Evolutionary conservation across 1,140 invertebrate species (phyloP), one percentile per base, ranked within the genome.

Genomic region (Archegozetes longisetosus): DNA sequence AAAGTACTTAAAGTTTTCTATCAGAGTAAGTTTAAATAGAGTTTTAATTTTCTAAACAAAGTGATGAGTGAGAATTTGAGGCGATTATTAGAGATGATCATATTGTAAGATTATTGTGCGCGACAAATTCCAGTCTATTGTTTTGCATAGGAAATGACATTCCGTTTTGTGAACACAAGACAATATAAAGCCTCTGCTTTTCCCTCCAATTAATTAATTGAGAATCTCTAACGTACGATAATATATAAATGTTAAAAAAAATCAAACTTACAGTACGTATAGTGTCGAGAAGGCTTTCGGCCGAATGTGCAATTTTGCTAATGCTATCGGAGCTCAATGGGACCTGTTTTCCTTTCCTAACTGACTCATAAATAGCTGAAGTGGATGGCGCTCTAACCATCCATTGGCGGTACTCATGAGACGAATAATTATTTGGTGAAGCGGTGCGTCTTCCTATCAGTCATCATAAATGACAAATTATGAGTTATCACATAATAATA

Each of bases 351-450:
- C 81, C 83, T 61, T 84, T 80, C 62, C 86, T 78, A 66, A 91
- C 83, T 67, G 86, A 83, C 68, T 93, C 88, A 70, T 91, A 91
- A 64, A 93, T 84, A 50, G 89, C 89, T 62, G 85, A 88, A 26
- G 88, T 91, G 48, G 87, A 91, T 9, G 89, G 88, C 1, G 88
- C 88, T 51, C 89, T 77, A 59, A 84, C 83, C 65, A 92, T 68
- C 88, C 88, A 92, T 50, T 86, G 83, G 59, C 85, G 79, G 68
- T 91, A 92, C 70, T 93, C 88, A 71, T 89, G 86, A 65, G 86
- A 84, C 64, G 86, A 40, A 24, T 50, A 40, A n/a, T 27, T n/a
- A 58, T 28, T 40, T 40, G 32, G 32, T 40, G 32, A 40, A 40
- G 17, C 32, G 6, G 32, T 40, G 32, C 32, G 32, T 17, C 32